Conservation (phyloP, 2,797 vertebrate species). For the Acanthurus tractus region DNA sequence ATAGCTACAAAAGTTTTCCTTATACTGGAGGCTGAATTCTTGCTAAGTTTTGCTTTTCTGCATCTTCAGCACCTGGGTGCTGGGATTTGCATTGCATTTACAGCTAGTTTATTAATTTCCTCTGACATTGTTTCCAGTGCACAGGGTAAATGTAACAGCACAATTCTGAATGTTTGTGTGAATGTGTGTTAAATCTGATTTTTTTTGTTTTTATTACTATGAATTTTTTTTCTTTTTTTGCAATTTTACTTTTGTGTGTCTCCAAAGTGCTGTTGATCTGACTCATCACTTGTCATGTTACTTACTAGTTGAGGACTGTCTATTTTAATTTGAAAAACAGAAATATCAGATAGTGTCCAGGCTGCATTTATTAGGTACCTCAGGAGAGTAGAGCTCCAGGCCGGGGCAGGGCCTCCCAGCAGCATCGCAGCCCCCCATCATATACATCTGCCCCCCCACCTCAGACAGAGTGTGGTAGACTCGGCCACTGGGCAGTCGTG, state of each 20-base stretch:
- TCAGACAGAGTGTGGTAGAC: slow-evolving; percentile 94
- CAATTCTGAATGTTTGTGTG: neutral
- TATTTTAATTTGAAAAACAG: neutral
- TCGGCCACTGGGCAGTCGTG: slow-evolving; percentile 89
- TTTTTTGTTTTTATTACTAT: neutral
- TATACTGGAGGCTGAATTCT: neutral
- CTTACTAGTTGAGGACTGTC: neutral
- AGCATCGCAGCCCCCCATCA: slow-evolving; percentile 94
- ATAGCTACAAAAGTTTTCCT: neutral
- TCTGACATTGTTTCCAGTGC: neutral
- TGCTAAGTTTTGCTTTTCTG: neutral
- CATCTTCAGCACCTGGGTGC: neutral
- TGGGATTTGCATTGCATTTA: neutral
- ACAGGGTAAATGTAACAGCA: neutral
- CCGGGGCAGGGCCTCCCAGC: slow-evolving; percentile 88
- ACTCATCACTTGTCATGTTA: neutral
- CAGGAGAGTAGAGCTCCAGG: slow-evolving; percentile 93
- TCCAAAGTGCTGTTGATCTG: neutral
- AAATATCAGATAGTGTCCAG: neutral
- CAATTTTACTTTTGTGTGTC: neutral
- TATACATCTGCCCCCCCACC: slow-evolving; percentile 92
- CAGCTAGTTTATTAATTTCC: neutral
- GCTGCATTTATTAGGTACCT: slow-evolving; percentile 75
- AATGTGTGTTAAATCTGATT: neutral
- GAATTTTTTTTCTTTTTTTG: neutral